Evolutionary conservation across 1,140 invertebrate species (phyloP).

Genomic region (Calycopis cecrops): DNA sequence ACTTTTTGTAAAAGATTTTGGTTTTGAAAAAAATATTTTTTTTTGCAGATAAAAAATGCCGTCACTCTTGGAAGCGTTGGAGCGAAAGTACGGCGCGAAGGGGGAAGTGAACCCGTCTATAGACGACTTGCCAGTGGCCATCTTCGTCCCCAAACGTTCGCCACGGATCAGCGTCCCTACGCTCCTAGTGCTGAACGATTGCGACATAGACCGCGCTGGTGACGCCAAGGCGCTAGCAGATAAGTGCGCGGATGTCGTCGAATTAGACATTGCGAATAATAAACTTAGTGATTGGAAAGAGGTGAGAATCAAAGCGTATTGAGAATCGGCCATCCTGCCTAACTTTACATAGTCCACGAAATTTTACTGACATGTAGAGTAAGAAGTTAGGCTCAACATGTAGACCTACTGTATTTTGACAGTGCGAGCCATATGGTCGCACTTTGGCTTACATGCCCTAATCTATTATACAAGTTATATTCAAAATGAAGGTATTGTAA

Average conservation of each 20-base stretch:
- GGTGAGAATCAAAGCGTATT: conserved; percentile 69
- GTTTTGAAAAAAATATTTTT: conserved; percentile 13
- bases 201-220: conserved; percentile 91
- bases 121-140: conserved; percentile 81
- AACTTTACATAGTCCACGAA: too few relatives aligned
- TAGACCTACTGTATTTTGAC: too few relatives aligned
- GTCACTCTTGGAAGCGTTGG: conserved; percentile 88
- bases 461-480: too few relatives aligned
- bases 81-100: conserved; percentile 86
- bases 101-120: conserved; percentile 76
- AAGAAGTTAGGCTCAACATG: too few relatives aligned
- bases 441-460: too few relatives aligned
- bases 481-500: too few relatives aligned
- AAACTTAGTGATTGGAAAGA: conserved; percentile 90
- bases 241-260: conserved; percentile 90
- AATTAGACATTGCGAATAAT: conserved; percentile 94
- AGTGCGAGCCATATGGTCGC: too few relatives aligned
- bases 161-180: conserved; percentile 86
- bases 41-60: conserved; percentile 78
- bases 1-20: not conserved
- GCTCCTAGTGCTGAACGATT: conserved; percentile 91
- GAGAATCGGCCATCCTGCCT: too few relatives aligned
- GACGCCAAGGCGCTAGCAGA: conserved; percentile 84
- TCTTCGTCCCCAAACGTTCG: conserved; percentile 88
- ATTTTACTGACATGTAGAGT: too few relatives aligned